Percentiles rank a stretch among this genome's conserved stretches.
Conservation (phyloP, 2,888 invertebrate species). For the Podabrus alpinus region DNA sequence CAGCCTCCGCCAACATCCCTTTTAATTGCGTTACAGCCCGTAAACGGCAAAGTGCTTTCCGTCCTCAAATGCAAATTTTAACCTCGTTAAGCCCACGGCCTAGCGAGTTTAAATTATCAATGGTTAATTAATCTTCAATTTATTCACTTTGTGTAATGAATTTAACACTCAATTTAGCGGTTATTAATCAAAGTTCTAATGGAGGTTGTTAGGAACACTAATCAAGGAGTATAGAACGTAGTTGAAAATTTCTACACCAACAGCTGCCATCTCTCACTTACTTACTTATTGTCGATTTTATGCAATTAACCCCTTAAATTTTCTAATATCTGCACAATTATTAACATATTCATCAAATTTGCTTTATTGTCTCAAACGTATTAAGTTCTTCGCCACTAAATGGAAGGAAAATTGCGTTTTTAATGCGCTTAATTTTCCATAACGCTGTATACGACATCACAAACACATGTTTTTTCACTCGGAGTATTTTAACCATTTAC, state of each 20-base stretch:
- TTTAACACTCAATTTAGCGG: constrained; percentile 62
- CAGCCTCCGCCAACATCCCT: constrained; percentile 39
- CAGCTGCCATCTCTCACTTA: constrained; percentile 41
- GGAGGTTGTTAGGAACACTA: constrained; percentile 51
- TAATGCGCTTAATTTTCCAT: constrained; percentile 10
- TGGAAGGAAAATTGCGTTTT: background rate
- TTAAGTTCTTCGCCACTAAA: background rate
- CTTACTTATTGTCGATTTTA: constrained; percentile 11
- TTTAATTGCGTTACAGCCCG: constrained; percentile 57
- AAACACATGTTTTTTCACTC: constrained; percentile 30
- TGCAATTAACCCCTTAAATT: constrained; percentile 15
- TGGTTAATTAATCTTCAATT: constrained; percentile 62
- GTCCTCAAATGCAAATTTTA: constrained; percentile 61
- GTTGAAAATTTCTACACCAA: constrained; percentile 32
- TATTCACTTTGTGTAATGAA: constrained; percentile 60
- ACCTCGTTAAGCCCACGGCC: constrained; percentile 58
- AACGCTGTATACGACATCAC: constrained; percentile 6
- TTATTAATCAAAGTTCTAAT: constrained; percentile 65
- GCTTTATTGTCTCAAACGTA: background rate
- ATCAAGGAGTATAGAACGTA: constrained; percentile 33
- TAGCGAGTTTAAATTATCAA: constrained; percentile 59
- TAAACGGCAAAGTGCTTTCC: constrained; percentile 56
- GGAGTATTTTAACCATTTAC: constrained; percentile 30
- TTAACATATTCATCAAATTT: constrained; percentile 11
- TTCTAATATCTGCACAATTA: constrained; percentile 13